Percentiles rank a stretch among this genome's conserved stretches.
phyloP scores from a whole-genome alignment of 2,888 invertebrate genomes.

The Agonopterix heracliana region DNA sequence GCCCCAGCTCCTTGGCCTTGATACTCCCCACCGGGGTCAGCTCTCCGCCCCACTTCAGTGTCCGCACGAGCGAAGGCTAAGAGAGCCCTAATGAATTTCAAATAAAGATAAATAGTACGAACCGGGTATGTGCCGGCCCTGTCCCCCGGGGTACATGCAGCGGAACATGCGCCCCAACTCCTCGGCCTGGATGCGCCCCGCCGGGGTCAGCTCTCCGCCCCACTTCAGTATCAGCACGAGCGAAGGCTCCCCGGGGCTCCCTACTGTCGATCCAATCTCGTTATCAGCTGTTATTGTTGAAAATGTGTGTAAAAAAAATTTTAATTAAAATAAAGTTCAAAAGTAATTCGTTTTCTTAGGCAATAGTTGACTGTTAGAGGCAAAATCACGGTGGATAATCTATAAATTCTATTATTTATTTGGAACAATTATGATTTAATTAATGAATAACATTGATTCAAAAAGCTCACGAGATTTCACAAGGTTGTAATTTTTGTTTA shows the following conservation, averaged over 20 bases:
- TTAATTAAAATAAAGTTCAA: no score
- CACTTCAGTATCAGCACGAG: constrained; percentile 98
- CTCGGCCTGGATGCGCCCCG: constrained; percentile 97
- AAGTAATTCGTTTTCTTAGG: no score
- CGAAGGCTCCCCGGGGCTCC: constrained; percentile 93
- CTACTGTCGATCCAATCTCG: constrained; percentile 65
- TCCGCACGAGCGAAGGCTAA: constrained; percentile 96
- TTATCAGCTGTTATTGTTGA: neutral
- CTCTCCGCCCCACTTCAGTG: constrained; percentile 99
- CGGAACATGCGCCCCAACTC: constrained; percentile 98
- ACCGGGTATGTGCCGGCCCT: constrained; percentile 90
- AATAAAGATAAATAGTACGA: no score
- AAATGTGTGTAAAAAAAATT: no score
- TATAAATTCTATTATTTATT: no score
- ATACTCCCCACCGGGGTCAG: constrained; percentile 97
- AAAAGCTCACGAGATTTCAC: no score
- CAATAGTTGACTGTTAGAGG: no score
- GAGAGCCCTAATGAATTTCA: no score
- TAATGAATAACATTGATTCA: no score
- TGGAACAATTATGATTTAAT: no score
- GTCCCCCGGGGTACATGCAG: constrained; percentile 99
- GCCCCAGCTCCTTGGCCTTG: constrained; percentile 97
- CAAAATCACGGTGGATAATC: no score
- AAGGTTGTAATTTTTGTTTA: no score
- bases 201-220: constrained; percentile 99